phyloP scores from a whole-genome alignment of 2,113 vertebrate species.

The Toxostoma redivivum region DNA sequence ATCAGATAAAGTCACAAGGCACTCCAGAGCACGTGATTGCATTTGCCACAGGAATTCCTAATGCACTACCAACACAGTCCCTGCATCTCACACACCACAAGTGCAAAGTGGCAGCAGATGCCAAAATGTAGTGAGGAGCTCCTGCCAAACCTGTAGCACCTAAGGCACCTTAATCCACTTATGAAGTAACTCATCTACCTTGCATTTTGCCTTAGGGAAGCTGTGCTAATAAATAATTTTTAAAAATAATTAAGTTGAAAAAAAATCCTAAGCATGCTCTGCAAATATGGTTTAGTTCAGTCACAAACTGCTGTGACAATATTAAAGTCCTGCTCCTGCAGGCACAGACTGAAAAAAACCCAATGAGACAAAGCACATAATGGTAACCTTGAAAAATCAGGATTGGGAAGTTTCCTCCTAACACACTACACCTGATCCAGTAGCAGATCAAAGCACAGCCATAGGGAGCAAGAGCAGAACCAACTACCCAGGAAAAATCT shows the following conservation, averaged over 20 bases:
- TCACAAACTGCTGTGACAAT: not conserved
- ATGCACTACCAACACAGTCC: rapidly evolving
- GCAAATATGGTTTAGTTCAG: not conserved
- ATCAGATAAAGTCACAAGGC: not conserved
- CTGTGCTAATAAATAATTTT: not conserved
- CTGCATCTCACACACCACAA: not conserved
- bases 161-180: not conserved
- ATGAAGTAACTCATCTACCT: rapidly evolving
- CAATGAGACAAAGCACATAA: not conserved
- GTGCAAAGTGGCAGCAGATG: not conserved
- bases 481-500: rapidly evolving
- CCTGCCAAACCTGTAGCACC: not conserved
- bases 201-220: not conserved
- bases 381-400: not conserved
- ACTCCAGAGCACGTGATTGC: not conserved
- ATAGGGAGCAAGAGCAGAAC: not conserved
- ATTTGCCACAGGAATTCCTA: not conserved
- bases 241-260: not conserved
- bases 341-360: too few species aligned
- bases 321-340: not conserved
- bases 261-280: rapidly evolving
- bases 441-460: not conserved
- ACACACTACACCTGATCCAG: not conserved
- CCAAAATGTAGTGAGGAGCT: rapidly evolving
- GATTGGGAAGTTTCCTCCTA: not conserved